Conservation (phyloP, 2,797 vertebrate species). For the Mormyrus proboscirostris region DNA sequence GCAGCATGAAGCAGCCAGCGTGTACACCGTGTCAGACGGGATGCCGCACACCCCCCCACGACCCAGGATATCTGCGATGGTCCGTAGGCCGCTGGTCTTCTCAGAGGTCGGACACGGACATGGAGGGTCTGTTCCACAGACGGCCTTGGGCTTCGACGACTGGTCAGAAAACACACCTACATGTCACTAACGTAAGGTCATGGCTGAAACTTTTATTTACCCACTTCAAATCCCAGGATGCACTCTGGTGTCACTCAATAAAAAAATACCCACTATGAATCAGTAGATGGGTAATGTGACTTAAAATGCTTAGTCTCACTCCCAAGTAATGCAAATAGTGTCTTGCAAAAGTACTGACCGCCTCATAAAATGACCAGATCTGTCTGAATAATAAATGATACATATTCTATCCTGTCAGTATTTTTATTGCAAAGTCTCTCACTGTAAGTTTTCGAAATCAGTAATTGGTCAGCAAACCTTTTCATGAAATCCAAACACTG, state of each 20-base stretch:
- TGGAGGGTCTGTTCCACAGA: neutral
- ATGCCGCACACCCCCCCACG: conserved; percentile 29
- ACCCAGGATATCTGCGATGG: conserved; percentile 27
- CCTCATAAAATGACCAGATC: neutral
- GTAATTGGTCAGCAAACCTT: neutral
- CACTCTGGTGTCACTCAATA: neutral
- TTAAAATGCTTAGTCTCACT: neutral
- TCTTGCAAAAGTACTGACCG: neutral
- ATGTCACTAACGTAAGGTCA: neutral
- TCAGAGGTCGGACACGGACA: conserved; percentile 27
- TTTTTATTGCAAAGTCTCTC: neutral
- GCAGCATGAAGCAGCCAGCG: conserved; percentile 31
- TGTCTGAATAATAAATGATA: neutral
- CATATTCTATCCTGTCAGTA: neutral
- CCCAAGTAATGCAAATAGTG: neutral
- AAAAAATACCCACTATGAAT: neutral
- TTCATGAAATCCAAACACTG: neutral
- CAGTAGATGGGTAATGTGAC: neutral
- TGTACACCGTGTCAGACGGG: conserved; percentile 35
- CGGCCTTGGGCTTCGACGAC: conserved; percentile 17
- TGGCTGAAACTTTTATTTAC: neutral
- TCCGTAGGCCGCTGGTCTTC: conserved; percentile 28
- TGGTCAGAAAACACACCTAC: neutral
- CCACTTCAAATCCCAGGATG: neutral
- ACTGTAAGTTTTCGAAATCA: neutral